Percentiles rank a stretch among this genome's conserved stretches.
Evolutionary conservation across 2,113 vertebrate species (phyloP).

Genomic region (Taurulus bubalis): DNA sequence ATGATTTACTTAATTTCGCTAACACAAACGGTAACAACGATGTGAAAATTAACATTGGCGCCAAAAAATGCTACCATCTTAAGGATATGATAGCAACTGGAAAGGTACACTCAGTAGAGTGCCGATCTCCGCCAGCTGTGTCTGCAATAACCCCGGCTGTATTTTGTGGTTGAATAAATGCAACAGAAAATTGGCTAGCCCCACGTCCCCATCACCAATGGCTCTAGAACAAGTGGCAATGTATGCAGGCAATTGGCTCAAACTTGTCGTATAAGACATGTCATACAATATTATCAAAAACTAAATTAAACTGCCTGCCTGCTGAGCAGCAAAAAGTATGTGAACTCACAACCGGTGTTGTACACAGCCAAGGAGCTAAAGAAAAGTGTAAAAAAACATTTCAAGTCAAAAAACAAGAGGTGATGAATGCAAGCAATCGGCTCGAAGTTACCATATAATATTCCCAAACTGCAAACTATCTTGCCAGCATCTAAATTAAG

Average conservation of each 20-base stretch:
- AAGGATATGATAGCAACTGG: background rate
- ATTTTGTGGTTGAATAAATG: no score
- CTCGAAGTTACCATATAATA: background rate
- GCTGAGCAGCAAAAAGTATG: background rate
- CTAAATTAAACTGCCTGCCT: background rate
- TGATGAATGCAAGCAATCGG: background rate
- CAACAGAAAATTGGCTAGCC: no score
- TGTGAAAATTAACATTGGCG: background rate
- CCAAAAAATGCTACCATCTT: background rate
- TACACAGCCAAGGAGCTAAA: background rate
- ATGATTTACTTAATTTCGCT: background rate
- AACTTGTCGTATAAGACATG: background rate
- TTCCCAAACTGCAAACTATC: no score
- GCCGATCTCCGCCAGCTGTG: no score
- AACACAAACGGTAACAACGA: background rate
- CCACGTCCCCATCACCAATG: no score
- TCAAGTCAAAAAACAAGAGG: background rate
- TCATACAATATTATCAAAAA: background rate
- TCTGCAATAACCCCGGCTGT: no score
- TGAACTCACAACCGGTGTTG: background rate
- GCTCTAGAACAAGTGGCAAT: no score
- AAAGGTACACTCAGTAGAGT: no score
- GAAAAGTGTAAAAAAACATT: background rate
- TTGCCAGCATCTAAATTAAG: no score
- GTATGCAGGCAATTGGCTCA: no score